Percentiles rank a stretch among this genome's conserved stretches.
phyloP scores from a whole-genome alignment of 2,113 vertebrate genomes.

The Psephotus haematonotus region DNA sequence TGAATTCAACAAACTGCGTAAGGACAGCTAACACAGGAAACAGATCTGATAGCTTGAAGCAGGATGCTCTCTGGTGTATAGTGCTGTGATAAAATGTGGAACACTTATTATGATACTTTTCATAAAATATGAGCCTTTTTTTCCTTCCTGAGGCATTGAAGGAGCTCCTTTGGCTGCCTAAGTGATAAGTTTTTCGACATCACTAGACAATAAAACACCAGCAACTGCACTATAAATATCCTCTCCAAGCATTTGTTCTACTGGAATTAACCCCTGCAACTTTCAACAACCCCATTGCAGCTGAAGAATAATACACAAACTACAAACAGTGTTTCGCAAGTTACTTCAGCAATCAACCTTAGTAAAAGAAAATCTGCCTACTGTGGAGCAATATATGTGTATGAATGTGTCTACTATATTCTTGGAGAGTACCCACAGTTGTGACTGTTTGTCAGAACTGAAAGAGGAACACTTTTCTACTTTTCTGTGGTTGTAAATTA shows the following conservation, averaged over 20 bases:
- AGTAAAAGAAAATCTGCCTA: background rate
- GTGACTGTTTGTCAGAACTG: background rate
- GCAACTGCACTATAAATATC: background rate
- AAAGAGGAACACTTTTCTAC: background rate
- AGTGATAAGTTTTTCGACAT: background rate
- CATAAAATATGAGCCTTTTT: background rate
- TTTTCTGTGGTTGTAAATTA: background rate
- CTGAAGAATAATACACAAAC: background rate
- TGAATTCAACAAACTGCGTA: background rate
- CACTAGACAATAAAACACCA: background rate
- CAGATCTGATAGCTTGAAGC: background rate
- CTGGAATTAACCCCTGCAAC: background rate
- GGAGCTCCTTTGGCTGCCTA: background rate
- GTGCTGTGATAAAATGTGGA: background rate
- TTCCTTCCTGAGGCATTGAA: background rate
- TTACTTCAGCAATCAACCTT: background rate
- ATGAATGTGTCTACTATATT: background rate
- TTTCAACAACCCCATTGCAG: background rate
- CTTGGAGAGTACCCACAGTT: background rate
- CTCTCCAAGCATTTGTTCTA: background rate
- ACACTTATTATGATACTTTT: background rate
- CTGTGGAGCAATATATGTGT: accelerated
- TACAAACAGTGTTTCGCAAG: background rate
- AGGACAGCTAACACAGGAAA: background rate
- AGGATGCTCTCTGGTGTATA: background rate